These are phyloP conservation scores for Crossaster papposus DNA, from an alignment of 53 echinoderm and acorn worm species.

Conservation along the genomic window DNA sequence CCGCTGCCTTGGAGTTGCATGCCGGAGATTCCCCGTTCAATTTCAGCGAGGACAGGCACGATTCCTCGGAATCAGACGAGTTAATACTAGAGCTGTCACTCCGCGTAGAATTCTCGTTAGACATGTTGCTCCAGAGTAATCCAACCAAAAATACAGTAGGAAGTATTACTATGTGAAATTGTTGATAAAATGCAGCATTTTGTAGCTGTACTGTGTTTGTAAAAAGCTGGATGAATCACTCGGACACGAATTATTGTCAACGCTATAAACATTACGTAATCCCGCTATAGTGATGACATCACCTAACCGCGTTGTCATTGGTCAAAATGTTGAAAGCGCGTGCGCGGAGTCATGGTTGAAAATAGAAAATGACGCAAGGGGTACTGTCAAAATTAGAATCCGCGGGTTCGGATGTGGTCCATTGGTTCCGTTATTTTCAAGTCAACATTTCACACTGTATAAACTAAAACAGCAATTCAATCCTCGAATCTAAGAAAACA, in stretches of 20 bases:
- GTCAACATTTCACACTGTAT: neutral
- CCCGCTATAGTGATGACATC: neutral
- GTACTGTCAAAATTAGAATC: neutral
- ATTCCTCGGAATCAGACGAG: slow-evolving; percentile 38
- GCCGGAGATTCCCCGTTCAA: slow-evolving; percentile 43
- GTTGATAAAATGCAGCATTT: too few species aligned
- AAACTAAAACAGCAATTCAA: too few species aligned
- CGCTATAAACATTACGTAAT: neutral
- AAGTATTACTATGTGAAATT: too few species aligned
- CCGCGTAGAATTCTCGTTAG: neutral
- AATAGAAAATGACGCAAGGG: neutral
- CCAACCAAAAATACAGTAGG: too few species aligned
- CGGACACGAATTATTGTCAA: too few species aligned
- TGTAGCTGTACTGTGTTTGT: too few species aligned
- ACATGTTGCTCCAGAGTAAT: too few species aligned
- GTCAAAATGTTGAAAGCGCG: neutral
- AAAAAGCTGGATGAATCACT: too few species aligned
- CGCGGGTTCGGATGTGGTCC: too few species aligned
- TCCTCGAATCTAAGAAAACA: too few species aligned
- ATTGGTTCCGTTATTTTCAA: too few species aligned
- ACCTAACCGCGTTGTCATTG: neutral
- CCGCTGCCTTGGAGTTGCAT: slow-evolving; percentile 12
- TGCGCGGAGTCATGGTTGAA: neutral
- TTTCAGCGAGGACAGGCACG: slow-evolving; percentile 21
- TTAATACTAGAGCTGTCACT: slow-evolving; percentile 49